Percentiles rank a stretch among this genome's conserved stretches.
Evolutionary conservation across 2,113 vertebrate genomes (phyloP).

Genomic region (Spea multiplicata): DNA sequence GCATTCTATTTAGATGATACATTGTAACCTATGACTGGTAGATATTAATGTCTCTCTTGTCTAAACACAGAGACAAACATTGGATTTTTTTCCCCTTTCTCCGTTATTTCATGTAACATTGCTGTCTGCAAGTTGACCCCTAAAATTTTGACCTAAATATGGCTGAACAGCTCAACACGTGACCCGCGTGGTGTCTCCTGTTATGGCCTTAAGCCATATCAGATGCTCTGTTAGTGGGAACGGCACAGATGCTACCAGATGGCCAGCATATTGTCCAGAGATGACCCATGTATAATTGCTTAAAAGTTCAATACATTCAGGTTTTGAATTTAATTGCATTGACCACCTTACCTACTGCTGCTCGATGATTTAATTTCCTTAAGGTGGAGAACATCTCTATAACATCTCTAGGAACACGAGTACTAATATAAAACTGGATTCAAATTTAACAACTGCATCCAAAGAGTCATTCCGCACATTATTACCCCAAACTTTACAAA

Average conservation of each 20-base stretch:
- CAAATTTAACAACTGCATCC: neutral
- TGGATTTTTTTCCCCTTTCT: too few species aligned
- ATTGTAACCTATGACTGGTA: too few species aligned
- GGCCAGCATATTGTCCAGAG: conserved; percentile 95
- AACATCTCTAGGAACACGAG: neutral
- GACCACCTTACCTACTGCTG: conserved; percentile 76
- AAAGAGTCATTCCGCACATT: neutral
- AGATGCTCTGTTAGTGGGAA: conserved; percentile 85
- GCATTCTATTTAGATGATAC: too few species aligned
- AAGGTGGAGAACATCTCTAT: conserved; percentile 71
- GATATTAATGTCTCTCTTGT: too few species aligned
- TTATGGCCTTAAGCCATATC: conserved; percentile 79
- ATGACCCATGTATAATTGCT: conserved; percentile 91
- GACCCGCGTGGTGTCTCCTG: conserved; percentile 84
- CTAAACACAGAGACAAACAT: too few species aligned
- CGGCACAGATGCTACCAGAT: conserved; percentile 93
- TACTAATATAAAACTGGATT: neutral
- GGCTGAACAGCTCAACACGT: conserved; percentile 96
- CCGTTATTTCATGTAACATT: neutral
- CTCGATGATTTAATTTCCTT: conserved; percentile 72
- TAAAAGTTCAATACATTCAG: conserved; percentile 87
- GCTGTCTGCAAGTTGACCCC: conserved; percentile 16
- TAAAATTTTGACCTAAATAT: conserved; percentile 96
- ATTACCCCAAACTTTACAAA: neutral
- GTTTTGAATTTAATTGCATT: conserved; percentile 86